phyloP scores from a whole-genome alignment of 2,888 invertebrate species.

The Acrobasis repandana region DNA sequence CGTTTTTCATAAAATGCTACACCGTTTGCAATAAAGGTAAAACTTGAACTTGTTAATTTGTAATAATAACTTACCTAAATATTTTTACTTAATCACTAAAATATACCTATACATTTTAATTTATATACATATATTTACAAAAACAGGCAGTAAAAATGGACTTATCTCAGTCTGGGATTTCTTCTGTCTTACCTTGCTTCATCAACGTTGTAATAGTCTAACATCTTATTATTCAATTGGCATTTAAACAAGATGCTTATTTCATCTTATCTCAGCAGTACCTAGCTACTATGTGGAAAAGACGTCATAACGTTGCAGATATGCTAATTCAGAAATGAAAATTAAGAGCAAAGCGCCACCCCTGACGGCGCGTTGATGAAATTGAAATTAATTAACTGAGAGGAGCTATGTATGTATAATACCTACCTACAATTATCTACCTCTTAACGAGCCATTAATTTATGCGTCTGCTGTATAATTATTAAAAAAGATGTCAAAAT shows the following conservation, averaged over 20 bases:
- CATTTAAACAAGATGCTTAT: not conserved
- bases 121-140: no score
- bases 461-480: not conserved
- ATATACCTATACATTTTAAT: no score
- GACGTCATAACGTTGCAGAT: conserved; percentile 23
- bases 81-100: no score
- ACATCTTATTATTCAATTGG: not conserved
- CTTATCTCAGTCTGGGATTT: no score
- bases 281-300: conserved; percentile 16
- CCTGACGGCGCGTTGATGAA: conserved; percentile 22
- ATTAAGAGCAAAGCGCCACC: conserved; percentile 24
- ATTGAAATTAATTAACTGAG: conserved; percentile 24
- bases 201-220: not conserved
- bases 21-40: not conserved
- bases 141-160: no score
- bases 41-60: no score
- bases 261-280: not conserved
- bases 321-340: conserved; percentile 24
- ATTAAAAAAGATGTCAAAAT: not conserved
- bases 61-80: no score
- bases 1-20: not conserved
- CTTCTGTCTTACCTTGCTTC: not conserved
- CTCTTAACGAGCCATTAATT: conserved; percentile 13
- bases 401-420: not conserved
- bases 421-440: conserved; percentile 20